These are phyloP conservation scores for Drosophila picticornis DNA, from an alignment of 2,888 invertebrate genomes.

Conservation along the genomic window DNA sequence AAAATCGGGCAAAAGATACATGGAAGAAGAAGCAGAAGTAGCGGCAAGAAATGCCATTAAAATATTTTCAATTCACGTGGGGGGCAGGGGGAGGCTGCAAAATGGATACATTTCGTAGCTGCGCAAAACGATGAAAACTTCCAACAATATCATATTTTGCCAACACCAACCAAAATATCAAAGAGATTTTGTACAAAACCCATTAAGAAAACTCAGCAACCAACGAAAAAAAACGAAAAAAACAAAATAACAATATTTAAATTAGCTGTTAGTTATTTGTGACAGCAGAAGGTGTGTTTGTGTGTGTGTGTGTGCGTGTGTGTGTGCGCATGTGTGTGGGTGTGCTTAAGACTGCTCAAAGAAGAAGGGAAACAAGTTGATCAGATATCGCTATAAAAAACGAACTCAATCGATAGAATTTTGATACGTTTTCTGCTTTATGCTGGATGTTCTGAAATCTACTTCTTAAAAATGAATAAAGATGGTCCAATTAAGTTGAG, in stretches of 20 bases:
- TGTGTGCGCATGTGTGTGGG: background rate
- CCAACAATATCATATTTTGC: constrained; percentile 7
- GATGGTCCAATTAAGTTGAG: background rate
- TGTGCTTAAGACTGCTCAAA: background rate
- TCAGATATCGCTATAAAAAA: background rate
- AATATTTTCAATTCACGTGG: constrained; percentile 21
- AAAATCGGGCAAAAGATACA: constrained; percentile 1
- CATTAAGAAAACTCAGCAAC: constrained; percentile 18
- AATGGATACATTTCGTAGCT: background rate
- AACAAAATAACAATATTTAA: constrained; percentile 2
- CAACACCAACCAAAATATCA: constrained; percentile 4
- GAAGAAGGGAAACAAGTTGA: background rate
- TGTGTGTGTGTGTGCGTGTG: background rate
- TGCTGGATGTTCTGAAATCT: background rate
- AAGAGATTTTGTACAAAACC: background rate
- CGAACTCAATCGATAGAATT: background rate
- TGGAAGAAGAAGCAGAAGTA: background rate
- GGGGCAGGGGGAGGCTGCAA: background rate
- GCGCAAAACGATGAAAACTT: constrained; percentile 8
- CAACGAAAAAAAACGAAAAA: no score
- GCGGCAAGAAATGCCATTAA: constrained; percentile 11
- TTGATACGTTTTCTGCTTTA: background rate
- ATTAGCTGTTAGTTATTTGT: constrained; percentile 21
- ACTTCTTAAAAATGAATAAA: background rate
- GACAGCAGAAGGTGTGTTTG: background rate